Base-by-base conservation (phyloP, 2,113 vertebrate genomes). In the Micronycteris hirsuta region DNA sequence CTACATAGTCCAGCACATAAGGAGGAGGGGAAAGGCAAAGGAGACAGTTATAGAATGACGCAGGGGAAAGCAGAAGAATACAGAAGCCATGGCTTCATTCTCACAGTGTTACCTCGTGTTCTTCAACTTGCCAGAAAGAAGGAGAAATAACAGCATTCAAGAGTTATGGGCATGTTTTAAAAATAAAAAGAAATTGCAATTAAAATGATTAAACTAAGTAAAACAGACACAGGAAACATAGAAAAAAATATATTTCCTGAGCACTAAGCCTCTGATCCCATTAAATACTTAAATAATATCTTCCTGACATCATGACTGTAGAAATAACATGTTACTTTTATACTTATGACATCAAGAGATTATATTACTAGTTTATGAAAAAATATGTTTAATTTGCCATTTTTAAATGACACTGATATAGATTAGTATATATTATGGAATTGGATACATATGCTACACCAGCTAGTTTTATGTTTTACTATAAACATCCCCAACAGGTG, bases 241-340 rank as follows among this genome's bases (percentile, higher is more conserved):
- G 19, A 97, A 68, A 91, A 96, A 96, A 94, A 97, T 93, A 98
- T 97, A 86, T 92, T 97, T 97, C 95, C 96, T 94, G 81, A 16
- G 0, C 43, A 36, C 89, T 97, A 96, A 98, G 96, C 95, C 87
- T 97, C 90, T 95, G 97, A 96, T 98, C 94, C 94, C 95, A 96
- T 97, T 97, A 96, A 96, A 87, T 97, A 96, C 97, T 98, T 98
- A 98, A 96, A 98, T 98, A 98, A 98, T 98, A 97, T 92, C 96
- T 96, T 95, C 91, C 94, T 98, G 97, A 98, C 96, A 98, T 98
- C 97, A 96, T 54, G 93, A 95, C 93, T 98, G 47, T 97, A 98
- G 97, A 98, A 98, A 98, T 98, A 98, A 98, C 95, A 98, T 6
- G 24, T 70, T 96, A 91, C 96, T 98, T 97, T 98, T 94, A 97